Conservation (phyloP, 2,797 vertebrate genomes). For the Sciurus carolinensis region DNA sequence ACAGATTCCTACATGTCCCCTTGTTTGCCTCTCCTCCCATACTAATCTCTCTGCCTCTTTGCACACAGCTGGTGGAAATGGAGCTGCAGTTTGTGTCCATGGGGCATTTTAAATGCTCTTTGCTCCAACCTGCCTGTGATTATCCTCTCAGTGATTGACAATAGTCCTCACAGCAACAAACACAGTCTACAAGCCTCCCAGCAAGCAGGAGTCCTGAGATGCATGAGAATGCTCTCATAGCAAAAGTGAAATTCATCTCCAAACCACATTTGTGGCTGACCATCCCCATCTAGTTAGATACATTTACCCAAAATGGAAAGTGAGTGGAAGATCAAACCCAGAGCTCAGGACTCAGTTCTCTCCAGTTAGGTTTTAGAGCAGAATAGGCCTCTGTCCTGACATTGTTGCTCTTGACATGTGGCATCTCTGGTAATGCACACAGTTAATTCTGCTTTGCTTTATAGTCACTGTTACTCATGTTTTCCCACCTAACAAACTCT, state of each 20-base stretch:
- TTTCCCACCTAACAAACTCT: neutral
- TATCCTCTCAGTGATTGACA: neutral
- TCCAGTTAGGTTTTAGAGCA: neutral
- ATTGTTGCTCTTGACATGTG: rapidly evolving
- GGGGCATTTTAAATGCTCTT: neutral
- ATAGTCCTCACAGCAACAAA: neutral
- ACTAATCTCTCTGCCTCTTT: neutral
- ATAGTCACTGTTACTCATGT: neutral
- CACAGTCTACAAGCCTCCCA: neutral
- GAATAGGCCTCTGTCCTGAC: neutral
- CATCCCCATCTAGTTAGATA: neutral
- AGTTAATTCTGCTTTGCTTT: neutral
- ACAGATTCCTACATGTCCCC: neutral
- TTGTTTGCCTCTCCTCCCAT: neutral
- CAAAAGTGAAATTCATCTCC: neutral
- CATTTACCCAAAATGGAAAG: neutral
- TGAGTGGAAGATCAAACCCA: neutral
- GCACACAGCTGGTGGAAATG: neutral
- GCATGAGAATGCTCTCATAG: neutral
- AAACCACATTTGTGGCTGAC: neutral
- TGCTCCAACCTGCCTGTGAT: conserved; percentile 56
- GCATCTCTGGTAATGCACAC: neutral
- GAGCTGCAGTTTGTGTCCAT: neutral
- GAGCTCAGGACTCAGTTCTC: neutral
- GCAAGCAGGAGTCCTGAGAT: neutral